Conservation (phyloP, 2,797 vertebrate genomes). For the Geotrypetes seraphini region DNA sequence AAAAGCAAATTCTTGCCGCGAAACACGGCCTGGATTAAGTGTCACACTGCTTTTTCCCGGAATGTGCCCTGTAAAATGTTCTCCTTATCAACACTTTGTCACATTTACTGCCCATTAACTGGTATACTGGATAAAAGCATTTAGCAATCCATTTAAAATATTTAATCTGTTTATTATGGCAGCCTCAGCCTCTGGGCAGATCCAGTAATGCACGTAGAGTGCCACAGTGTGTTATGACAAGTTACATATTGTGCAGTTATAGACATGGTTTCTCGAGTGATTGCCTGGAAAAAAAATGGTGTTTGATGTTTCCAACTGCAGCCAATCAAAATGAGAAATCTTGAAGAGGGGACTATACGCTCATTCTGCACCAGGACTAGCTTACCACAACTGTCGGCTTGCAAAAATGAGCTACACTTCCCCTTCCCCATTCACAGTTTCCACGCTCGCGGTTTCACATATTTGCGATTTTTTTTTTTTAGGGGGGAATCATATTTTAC, state of each 20-base stretch:
- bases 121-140: neutral
- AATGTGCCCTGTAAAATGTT: neutral
- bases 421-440: too few species aligned
- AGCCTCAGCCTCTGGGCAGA: neutral
- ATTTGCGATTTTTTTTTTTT: too few species aligned
- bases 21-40: neutral
- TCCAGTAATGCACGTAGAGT: too few species aligned
- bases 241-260: neutral
- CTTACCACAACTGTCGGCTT: too few species aligned
- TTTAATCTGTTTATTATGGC: too few species aligned
- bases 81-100: conserved; percentile 1
- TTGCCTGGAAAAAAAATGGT: neutral
- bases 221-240: too few species aligned
- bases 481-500: too few species aligned
- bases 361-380: too few species aligned
- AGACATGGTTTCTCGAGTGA: neutral
- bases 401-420: too few species aligned
- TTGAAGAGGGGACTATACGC: neutral
- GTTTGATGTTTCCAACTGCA: too few species aligned
- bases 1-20: conserved; percentile 6
- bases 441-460: too few species aligned
- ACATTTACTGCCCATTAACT: neutral
- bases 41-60: neutral
- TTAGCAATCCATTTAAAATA: neutral
- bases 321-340: neutral